A percentile compares a stretch with the other conserved stretches of the same genome.
Conservation (phyloP, 1,140 invertebrate genomes). For the Drosophila leontia region DNA sequence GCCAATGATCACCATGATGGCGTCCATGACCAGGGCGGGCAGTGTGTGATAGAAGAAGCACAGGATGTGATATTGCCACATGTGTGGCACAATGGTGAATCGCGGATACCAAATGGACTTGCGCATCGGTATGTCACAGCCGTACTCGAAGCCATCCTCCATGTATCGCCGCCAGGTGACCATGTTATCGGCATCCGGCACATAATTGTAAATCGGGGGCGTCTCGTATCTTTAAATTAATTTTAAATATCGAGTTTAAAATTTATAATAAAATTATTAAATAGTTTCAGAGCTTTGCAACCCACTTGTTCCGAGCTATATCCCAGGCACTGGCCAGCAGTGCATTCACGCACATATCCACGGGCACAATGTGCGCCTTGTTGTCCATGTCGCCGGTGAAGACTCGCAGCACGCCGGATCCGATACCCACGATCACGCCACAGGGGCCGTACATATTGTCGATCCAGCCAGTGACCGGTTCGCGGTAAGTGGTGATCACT, state of each 20-base stretch:
- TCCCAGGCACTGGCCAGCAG: slow-evolving; percentile 92
- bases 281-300: neutral
- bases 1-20: slow-evolving; percentile 85
- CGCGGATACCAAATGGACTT: slow-evolving; percentile 86
- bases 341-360: slow-evolving; percentile 92
- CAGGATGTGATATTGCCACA: slow-evolving; percentile 85
- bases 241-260: neutral
- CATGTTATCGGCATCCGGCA: slow-evolving; percentile 88
- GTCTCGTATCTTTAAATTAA: slow-evolving; percentile 64
- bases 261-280: neutral
- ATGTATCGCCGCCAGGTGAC: slow-evolving; percentile 89
- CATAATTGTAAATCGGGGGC: slow-evolving; percentile 90
- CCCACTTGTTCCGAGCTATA: slow-evolving; percentile 85
- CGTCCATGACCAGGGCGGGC: slow-evolving; percentile 87
- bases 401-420: slow-evolving; percentile 91
- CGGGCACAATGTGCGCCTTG: slow-evolving; percentile 93
- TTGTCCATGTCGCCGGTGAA: slow-evolving; percentile 88
- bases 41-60: slow-evolving; percentile 87
- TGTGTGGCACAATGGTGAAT: slow-evolving; percentile 85
- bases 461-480: slow-evolving; percentile 92
- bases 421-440: slow-evolving; percentile 90
- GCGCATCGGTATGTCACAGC: slow-evolving; percentile 82
- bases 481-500: slow-evolving; percentile 93
- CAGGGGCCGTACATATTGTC: slow-evolving; percentile 97
- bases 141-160: slow-evolving; percentile 82